These are phyloP conservation scores for Catocala nupta DNA, from an alignment of 2,888 invertebrate genomes.

Conservation along the genomic window DNA sequence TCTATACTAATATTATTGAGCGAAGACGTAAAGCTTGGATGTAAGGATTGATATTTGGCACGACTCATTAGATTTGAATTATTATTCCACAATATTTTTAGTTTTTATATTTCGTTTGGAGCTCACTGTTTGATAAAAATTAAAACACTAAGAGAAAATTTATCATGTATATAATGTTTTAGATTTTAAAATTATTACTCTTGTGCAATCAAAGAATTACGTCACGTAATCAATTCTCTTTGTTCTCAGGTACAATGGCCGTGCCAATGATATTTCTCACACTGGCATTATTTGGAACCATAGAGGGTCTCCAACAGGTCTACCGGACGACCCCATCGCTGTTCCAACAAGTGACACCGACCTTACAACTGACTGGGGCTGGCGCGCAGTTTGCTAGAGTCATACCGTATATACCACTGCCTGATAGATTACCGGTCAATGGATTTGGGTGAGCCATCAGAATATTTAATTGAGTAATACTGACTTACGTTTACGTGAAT, in stretches of 20 bases:
- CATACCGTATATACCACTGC: slow-evolving; percentile 45
- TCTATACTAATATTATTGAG: too few species aligned
- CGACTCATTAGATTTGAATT: too few species aligned
- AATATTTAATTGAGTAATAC: background rate
- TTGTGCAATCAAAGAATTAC: background rate
- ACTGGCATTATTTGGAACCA: slow-evolving; percentile 54
- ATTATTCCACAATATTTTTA: too few species aligned
- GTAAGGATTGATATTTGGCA: too few species aligned
- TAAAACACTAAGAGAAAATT: too few species aligned
- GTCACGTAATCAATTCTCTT: slow-evolving; percentile 7
- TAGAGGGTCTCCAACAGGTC: slow-evolving; percentile 49
- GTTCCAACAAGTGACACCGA: slow-evolving; percentile 42
- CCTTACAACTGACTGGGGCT: slow-evolving; percentile 46
- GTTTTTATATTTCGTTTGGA: too few species aligned
- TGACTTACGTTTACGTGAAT: background rate
- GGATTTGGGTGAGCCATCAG: slow-evolving; percentile 68
- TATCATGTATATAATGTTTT: too few species aligned
- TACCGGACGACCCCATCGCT: slow-evolving; percentile 33
- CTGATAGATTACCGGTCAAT: slow-evolving; percentile 68
- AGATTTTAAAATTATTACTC: background rate
- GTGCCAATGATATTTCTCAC: slow-evolving; percentile 43
- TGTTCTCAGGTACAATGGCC: slow-evolving; percentile 64
- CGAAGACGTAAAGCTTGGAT: too few species aligned
- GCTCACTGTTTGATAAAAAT: too few species aligned
- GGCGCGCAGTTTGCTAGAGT: slow-evolving; percentile 53